These are phyloP conservation scores for Eupithecia tripunctaria DNA, from an alignment of 2,888 invertebrate genomes.

Conservation along the genomic window DNA sequence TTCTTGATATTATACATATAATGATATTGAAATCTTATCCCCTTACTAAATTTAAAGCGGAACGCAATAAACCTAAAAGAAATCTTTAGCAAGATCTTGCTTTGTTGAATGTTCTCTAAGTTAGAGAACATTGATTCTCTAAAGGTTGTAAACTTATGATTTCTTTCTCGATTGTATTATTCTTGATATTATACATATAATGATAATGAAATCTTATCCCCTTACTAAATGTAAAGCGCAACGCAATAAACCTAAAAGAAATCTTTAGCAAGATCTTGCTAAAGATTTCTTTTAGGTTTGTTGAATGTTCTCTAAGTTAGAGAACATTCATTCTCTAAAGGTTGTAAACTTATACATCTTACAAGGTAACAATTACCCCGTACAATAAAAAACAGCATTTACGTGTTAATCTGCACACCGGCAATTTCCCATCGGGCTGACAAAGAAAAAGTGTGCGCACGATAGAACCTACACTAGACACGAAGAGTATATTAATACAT, in stretches of 20 bases:
- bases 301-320: too few relatives aligned
- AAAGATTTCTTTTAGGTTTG: background rate
- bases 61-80: background rate
- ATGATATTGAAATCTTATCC: background rate
- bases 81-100: background rate
- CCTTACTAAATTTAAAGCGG: background rate
- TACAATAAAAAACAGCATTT: constrained; percentile 24
- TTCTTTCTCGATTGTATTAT: background rate
- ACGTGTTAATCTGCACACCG: constrained; percentile 25
- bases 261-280: background rate
- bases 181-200: background rate
- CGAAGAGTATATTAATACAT: constrained; percentile 65
- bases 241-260: background rate
- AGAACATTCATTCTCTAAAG: background rate
- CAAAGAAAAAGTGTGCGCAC: constrained; percentile 43
- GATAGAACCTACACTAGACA: constrained; percentile 46
- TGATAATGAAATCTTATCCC: background rate
- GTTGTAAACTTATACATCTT: background rate
- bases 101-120: too few relatives aligned
- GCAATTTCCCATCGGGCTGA: constrained; percentile 40
- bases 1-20: background rate
- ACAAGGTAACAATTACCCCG: constrained; percentile 7
- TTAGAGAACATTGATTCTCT: too few relatives aligned
- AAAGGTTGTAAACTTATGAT: background rate
- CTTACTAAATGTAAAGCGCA: background rate